These are phyloP conservation scores for Polyergus mexicanus DNA, from an alignment of 1,140 invertebrate genomes.

Conservation along the genomic window DNA sequence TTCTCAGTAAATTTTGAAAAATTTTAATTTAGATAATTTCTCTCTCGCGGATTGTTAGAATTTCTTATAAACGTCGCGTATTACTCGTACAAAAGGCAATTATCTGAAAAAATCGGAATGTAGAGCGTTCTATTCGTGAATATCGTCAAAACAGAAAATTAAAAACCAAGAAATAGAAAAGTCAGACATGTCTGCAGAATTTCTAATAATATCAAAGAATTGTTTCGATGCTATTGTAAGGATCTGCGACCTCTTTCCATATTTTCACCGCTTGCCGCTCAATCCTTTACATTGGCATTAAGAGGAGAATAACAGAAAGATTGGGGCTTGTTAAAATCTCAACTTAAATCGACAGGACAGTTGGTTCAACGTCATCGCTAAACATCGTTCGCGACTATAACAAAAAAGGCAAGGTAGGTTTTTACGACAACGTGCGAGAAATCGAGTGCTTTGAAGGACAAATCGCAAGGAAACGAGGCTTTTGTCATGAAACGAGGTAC, in stretches of 20 bases:
- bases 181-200: neutral
- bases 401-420: neutral
- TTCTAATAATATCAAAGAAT: slow-evolving; percentile 53
- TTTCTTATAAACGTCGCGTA: neutral
- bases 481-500: neutral
- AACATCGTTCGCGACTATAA: neutral
- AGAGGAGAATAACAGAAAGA: slow-evolving; percentile 19
- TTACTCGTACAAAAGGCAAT: neutral
- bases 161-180: slow-evolving; percentile 19
- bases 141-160: slow-evolving; percentile 4
- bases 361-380: neutral
- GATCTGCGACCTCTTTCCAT: neutral
- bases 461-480: slow-evolving; percentile 4
- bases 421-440: slow-evolving; percentile 35
- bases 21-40: neutral
- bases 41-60: neutral
- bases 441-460: slow-evolving; percentile 30
- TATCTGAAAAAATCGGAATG: neutral
- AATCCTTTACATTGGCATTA: neutral
- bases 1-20: neutral
- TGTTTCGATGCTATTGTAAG: slow-evolving; percentile 17
- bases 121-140: neutral
- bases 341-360: neutral
- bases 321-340: slow-evolving; percentile 30
- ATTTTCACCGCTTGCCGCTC: slow-evolving; percentile 1